These are phyloP conservation scores for Agraylea sexmaculata DNA, from an alignment of 1,140 invertebrate genomes.

Conservation along the genomic window DNA sequence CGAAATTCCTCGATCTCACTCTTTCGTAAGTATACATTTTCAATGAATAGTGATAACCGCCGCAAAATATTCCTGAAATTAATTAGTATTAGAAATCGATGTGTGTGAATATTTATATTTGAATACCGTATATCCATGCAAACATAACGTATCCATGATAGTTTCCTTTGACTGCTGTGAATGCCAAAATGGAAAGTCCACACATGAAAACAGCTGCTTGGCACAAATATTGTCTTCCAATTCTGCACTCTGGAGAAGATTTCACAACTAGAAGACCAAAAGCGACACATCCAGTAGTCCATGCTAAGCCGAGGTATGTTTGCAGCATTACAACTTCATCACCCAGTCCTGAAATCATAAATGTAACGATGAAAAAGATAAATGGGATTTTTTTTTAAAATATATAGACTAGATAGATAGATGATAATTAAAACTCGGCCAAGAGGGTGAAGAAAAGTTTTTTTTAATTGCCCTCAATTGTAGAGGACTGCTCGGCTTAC, in stretches of 20 bases:
- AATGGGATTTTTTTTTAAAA: too few relatives aligned
- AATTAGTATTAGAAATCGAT: constrained; percentile 8
- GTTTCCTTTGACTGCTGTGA: constrained; percentile 70
- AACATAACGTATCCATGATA: constrained; percentile 71
- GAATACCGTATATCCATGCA: constrained; percentile 68
- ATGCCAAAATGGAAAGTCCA: constrained; percentile 64
- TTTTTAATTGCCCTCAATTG: too few relatives aligned
- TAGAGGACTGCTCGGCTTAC: too few relatives aligned
- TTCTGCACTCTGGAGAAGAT: constrained; percentile 71
- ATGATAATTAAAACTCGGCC: too few relatives aligned
- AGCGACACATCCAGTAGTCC: constrained; percentile 66
- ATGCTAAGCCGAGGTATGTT: constrained; percentile 68
- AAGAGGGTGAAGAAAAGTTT: too few relatives aligned
- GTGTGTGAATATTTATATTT: not conserved
- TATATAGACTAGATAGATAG: too few relatives aligned
- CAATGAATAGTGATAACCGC: constrained; percentile 75
- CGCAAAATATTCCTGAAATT: constrained; percentile 58
- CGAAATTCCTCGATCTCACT: constrained; percentile 73
- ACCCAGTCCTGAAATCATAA: constrained; percentile 43
- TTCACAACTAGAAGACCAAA: constrained; percentile 74
- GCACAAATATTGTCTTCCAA: constrained; percentile 74
- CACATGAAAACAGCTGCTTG: constrained; percentile 67
- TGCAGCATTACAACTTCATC: constrained; percentile 62
- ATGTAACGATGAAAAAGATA: too few relatives aligned
- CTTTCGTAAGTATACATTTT: constrained; percentile 84